A percentile compares a stretch with the other conserved stretches of the same genome.
These are phyloP conservation scores for Rhynchomys soricoides DNA, from an alignment of 2,113 vertebrate species.

Conservation along the genomic window DNA sequence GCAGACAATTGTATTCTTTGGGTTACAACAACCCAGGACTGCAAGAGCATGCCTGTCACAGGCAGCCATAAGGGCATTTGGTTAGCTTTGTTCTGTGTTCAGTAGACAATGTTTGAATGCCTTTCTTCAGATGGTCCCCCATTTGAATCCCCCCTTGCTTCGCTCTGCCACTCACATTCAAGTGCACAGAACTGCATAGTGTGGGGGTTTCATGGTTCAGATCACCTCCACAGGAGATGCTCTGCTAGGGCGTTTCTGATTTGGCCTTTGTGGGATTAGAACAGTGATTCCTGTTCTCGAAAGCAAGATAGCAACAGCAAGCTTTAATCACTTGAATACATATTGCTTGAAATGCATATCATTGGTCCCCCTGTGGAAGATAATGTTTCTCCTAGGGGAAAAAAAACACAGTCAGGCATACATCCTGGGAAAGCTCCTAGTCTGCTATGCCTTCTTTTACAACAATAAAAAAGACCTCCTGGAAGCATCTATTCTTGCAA, in stretches of 20 bases:
- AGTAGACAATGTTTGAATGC: neutral
- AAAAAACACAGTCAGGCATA: neutral
- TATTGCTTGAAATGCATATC: neutral
- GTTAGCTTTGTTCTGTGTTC: conserved; percentile 22
- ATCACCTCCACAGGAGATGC: neutral
- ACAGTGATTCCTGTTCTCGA: neutral
- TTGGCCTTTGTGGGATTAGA: conserved; percentile 3
- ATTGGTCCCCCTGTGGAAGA: neutral
- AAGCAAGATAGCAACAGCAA: no score
- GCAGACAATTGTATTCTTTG: neutral
- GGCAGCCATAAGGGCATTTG: neutral
- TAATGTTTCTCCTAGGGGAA: neutral
- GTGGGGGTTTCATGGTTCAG: neutral
- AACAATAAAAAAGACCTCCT: neutral
- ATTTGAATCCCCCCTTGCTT: neutral
- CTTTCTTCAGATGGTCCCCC: neutral
- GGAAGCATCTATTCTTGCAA: neutral
- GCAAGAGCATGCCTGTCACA: neutral
- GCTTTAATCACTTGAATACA: neutral
- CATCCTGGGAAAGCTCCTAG: neutral
- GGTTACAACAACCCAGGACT: neutral
- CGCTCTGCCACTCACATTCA: neutral
- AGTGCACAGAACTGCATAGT: neutral
- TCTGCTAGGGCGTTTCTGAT: neutral
- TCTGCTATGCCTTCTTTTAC: neutral